Evolutionary conservation across 2,113 vertebrate species (phyloP).

Genomic region (Chroicocephalus ridibundus): DNA sequence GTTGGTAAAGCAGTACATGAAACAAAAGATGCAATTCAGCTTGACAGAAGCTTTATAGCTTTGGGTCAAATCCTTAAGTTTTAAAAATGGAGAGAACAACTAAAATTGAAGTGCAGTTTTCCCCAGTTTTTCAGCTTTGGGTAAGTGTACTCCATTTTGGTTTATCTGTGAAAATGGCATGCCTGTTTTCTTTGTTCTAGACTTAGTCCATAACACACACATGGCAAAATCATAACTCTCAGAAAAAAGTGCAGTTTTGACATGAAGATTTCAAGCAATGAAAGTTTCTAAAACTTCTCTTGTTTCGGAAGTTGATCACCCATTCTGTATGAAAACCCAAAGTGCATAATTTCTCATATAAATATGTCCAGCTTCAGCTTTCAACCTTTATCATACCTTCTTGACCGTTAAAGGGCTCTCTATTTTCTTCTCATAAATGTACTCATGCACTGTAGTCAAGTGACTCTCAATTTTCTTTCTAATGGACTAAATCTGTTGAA

Average conservation of each 20-base stretch:
- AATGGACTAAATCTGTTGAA: not conserved
- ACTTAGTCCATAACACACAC: not conserved
- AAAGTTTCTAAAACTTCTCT: not conserved
- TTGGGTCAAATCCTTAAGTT: constrained; percentile 8
- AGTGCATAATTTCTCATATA: not conserved
- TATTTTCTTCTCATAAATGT: not conserved
- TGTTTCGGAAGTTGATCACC: not conserved
- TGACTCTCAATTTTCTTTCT: not conserved
- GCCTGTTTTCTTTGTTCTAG: not conserved
- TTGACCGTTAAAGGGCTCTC: not conserved
- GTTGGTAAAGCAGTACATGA: not conserved
- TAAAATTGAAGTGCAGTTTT: not conserved
- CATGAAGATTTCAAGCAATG: not conserved
- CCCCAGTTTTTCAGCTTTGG: not conserved
- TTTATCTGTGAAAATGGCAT: not conserved
- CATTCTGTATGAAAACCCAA: not conserved
- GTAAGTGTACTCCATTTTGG: not conserved
- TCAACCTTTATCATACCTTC: not conserved
- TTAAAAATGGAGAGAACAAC: not conserved
- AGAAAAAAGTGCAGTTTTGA: not conserved
- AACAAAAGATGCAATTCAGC: constrained; percentile 16
- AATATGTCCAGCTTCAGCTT: not conserved
- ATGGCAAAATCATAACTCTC: not conserved
- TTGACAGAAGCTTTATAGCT: not conserved
- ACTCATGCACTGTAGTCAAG: not conserved